A percentile compares a stretch with the other conserved stretches of the same genome.
Evolutionary conservation across 1,140 invertebrate species (phyloP).

Genomic region (Atta colombica): DNA sequence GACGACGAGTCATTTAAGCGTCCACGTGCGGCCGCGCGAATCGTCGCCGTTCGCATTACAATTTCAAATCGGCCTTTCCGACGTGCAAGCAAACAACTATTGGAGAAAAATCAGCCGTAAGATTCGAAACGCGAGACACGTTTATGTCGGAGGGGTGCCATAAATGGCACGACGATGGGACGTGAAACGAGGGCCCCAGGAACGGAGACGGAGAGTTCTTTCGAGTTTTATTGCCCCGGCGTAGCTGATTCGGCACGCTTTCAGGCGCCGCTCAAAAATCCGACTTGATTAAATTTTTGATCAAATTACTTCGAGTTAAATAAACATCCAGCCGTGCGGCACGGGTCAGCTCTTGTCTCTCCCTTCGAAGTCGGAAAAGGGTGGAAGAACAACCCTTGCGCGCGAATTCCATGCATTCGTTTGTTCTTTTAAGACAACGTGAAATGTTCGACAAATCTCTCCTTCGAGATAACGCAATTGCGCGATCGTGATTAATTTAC

Average conservation of each 20-base stretch:
- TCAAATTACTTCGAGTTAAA: constrained; percentile 87
- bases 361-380: constrained; percentile 26
- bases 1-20: constrained; percentile 46
- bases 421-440: constrained; percentile 76
- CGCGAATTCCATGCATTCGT: constrained; percentile 81
- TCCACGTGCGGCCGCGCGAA: neutral
- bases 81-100: constrained; percentile 30
- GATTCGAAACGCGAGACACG: constrained; percentile 45
- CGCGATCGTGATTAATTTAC: neutral
- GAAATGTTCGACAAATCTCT: constrained; percentile 75
- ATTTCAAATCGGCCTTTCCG: constrained; percentile 52
- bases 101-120: constrained; percentile 23
- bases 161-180: constrained; percentile 39
- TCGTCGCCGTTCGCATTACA: constrained; percentile 35
- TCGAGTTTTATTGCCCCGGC: constrained; percentile 82
- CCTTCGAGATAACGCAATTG: constrained; percentile 17
- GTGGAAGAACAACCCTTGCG: constrained; percentile 37
- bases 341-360: constrained; percentile 61
- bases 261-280: constrained; percentile 83
- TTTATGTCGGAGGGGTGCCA: constrained; percentile 56
- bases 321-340: constrained; percentile 82
- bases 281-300: constrained; percentile 87
- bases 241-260: constrained; percentile 84
- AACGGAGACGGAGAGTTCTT: constrained; percentile 74
- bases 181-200: neutral